phyloP scores from a whole-genome alignment of 2,888 invertebrate species.

The Andricus quercusramuli region DNA sequence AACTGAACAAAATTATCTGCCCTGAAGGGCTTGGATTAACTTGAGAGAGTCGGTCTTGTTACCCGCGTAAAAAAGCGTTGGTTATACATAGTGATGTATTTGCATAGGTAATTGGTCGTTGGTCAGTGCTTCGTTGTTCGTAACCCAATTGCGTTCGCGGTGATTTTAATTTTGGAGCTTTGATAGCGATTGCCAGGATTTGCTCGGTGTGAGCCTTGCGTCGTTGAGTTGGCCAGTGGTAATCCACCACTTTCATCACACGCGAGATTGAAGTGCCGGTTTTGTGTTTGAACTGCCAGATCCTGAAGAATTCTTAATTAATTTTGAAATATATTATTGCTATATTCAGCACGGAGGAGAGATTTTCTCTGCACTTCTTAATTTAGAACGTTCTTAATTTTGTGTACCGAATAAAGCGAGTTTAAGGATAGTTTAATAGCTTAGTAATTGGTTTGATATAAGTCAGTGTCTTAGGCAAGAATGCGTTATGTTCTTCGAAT shows the following conservation, averaged over 20 bases:
- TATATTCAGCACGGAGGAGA: not conserved
- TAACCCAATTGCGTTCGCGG: constrained; percentile 64
- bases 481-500: no score
- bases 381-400: no score
- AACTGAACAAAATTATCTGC: not conserved
- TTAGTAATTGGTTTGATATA: no score
- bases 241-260: constrained; percentile 29
- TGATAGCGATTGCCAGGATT: constrained; percentile 57
- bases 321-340: constrained; percentile 10
- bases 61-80: constrained; percentile 9
- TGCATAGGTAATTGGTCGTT: constrained; percentile 70
- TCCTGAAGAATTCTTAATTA: not conserved
- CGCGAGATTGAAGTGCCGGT: constrained; percentile 6
- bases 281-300: constrained; percentile 6
- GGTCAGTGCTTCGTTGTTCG: constrained; percentile 60
- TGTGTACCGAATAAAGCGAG: no score
- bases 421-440: no score
- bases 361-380: no score
- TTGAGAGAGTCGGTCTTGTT: not conserved
- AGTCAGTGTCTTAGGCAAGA: no score
- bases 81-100: constrained; percentile 56
- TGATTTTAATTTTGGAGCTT: constrained; percentile 66
- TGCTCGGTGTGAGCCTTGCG: constrained; percentile 45
- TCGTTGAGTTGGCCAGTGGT: constrained; percentile 29
- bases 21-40: not conserved